Evolutionary conservation across 2,888 invertebrate genomes (phyloP).

Genomic region (Anthophora plumipes): DNA sequence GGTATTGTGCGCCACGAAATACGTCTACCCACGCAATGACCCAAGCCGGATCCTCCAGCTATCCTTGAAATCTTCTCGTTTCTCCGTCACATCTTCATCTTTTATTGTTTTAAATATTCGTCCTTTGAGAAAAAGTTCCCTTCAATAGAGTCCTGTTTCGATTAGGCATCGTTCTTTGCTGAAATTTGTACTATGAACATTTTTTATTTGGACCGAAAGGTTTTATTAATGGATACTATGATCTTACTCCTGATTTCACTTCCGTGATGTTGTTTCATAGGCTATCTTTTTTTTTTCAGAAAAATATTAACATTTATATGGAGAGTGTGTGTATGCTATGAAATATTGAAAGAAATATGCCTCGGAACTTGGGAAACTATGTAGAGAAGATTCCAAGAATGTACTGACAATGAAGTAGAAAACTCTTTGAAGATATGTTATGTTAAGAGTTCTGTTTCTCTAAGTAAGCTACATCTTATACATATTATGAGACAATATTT

Average conservation of each 20-base stretch:
- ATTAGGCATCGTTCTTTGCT: neutral
- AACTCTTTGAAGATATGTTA: neutral
- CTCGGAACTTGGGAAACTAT: too few relatives aligned
- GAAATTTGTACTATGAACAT: neutral
- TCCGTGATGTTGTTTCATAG: too few relatives aligned
- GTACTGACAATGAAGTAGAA: too few relatives aligned
- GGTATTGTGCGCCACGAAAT: constrained; percentile 32
- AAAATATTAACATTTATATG: too few relatives aligned
- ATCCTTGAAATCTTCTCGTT: constrained; percentile 45
- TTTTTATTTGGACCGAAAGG: neutral
- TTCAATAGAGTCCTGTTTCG: neutral
- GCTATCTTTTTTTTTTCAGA: too few relatives aligned
- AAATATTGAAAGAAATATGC: too few relatives aligned
- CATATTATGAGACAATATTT: too few relatives aligned
- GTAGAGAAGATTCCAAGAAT: too few relatives aligned
- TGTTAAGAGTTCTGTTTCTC: neutral
- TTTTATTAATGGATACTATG: neutral
- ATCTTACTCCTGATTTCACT: neutral
- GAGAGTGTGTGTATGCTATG: too few relatives aligned
- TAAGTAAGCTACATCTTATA: neutral
- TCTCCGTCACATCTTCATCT: neutral
- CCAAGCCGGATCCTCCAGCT: constrained; percentile 40
- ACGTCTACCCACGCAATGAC: constrained; percentile 70
- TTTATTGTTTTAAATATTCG: constrained; percentile 6
- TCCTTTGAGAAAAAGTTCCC: too few relatives aligned